A percentile compares a stretch with the other conserved stretches of the same genome.
These are phyloP conservation scores for Malurus splendens DNA, from an alignment of 2,797 vertebrate genomes.

Conservation along the genomic window DNA sequence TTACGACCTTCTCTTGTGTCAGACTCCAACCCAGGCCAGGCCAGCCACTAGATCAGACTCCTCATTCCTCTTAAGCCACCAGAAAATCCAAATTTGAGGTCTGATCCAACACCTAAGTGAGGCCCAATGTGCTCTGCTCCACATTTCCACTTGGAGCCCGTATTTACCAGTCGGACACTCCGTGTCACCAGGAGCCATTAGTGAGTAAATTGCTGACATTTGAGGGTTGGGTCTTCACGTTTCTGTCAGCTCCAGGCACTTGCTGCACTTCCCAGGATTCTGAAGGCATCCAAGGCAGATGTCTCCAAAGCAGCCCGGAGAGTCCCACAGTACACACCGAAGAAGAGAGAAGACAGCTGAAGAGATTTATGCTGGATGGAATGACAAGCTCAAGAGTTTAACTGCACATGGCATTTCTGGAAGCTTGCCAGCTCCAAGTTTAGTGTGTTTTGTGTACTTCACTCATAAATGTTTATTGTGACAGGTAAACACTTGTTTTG, in stretches of 20 bases:
- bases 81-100: neutral
- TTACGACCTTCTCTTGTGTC: constrained; percentile 21
- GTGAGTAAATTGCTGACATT: neutral
- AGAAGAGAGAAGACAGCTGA: constrained; percentile 25
- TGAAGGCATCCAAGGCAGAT: neutral
- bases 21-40: neutral
- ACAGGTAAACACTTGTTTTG: constrained; percentile 80
- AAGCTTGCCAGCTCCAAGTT: constrained; percentile 61
- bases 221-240: neutral
- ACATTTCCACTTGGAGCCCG: neutral
- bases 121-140: neutral
- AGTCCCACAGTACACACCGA: neutral
- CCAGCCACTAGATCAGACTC: neutral
- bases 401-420: constrained; percentile 56
- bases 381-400: constrained; percentile 58
- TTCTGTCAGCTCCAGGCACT: constrained; percentile 5
- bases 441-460: constrained; percentile 73
- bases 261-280: neutral
- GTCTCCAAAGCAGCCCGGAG: neutral
- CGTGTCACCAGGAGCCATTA: neutral
- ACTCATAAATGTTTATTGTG: constrained; percentile 78
- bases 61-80: neutral
- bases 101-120: neutral
- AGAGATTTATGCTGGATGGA: constrained; percentile 38
- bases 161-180: neutral